Base-by-base conservation (phyloP, 2,888 invertebrate genomes). In the Meteorus cinctellus region DNA sequence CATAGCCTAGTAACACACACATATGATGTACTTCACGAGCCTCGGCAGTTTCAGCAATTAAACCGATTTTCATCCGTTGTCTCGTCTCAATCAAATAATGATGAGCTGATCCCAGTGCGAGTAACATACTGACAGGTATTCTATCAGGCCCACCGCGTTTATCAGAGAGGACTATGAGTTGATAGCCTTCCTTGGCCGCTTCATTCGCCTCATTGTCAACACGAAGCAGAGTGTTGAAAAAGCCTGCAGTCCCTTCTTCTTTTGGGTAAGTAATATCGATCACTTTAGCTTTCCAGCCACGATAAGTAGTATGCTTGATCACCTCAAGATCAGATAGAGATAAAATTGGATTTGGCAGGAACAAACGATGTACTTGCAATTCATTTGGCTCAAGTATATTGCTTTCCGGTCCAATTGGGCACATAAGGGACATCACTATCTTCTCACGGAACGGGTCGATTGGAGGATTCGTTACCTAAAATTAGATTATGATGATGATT, bases 361-460 rank as follows among this genome's bases (percentile, higher is more conserved):
- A 97, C 85, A 99, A 92, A 27, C 99, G 94, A 89, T 97, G 96
- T 71, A 94, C 94, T 91, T 98, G 98, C 84, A 94, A 92, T 0
- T 96, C 94, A 86, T 94, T 95, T 8, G 99, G 98, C 86, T 96
- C 93, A 81, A 99, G 91, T 76, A 99, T 95, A 90, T 99, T 99
- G 4, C 95, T 95, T 85, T 97, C 97, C 0, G 99, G 99, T 0
- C 99, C 99, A 85, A 99, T 94, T 0, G 99, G 99, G 87, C 98
- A 98, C 80, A 97, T 94, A 89, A 99, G 91, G 0, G 98, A 98
- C 99, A 99, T 99, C 78, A 99, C 98, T 81, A 99, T 96, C 90
- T 97, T 97, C 91, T 99, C 99, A 84, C 98, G 93, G 86, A 99
- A 99, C 51, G 99, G 99, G 92, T 99, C 99, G 82, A 99, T 99